A percentile compares a stretch with the other conserved stretches of the same genome.
Conservation (phyloP, 2,888 invertebrate species). For the Hyalella azteca region DNA sequence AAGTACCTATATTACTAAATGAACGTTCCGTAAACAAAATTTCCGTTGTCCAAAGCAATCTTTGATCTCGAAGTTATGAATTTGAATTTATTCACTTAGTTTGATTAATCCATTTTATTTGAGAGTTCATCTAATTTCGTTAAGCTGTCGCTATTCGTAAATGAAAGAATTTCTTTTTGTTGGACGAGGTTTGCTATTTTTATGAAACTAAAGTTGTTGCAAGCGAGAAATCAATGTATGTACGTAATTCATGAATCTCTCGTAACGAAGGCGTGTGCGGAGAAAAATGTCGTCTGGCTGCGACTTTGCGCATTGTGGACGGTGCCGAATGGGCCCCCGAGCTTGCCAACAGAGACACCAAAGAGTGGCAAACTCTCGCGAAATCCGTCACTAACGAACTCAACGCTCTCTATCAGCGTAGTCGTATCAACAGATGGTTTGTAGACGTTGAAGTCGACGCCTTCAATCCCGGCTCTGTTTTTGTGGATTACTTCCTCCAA, state of each 20-base stretch:
- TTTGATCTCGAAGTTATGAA: too few relatives aligned
- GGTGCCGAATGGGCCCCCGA: constrained; percentile 56
- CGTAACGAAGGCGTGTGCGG: constrained; percentile 50
- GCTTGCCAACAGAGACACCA: constrained; percentile 55
- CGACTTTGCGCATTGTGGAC: constrained; percentile 50
- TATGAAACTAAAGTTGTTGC: too few relatives aligned
- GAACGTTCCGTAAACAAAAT: too few relatives aligned
- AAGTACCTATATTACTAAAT: too few relatives aligned
- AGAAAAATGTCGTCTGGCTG: constrained; percentile 54
- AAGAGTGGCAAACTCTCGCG: constrained; percentile 55
- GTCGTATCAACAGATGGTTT: constrained; percentile 49
- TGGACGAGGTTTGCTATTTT: neutral
- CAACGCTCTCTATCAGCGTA: constrained; percentile 48
- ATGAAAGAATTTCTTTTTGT: neutral
- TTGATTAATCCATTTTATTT: too few relatives aligned
- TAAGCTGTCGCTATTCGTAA: too few relatives aligned
- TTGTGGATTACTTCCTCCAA: constrained; percentile 55
- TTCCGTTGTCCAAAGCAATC: too few relatives aligned
- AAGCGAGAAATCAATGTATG: too few relatives aligned
- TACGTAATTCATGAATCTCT: neutral
- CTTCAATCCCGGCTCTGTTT: constrained; percentile 55
- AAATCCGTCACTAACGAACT: constrained; percentile 53
- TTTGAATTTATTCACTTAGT: too few relatives aligned
- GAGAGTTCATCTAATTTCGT: too few relatives aligned
- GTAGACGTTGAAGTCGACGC: constrained; percentile 56